Percentiles rank a stretch among this genome's conserved stretches.
These are phyloP conservation scores for Okamejei kenojei DNA, from an alignment of 2,797 vertebrate genomes.

Conservation along the genomic window DNA sequence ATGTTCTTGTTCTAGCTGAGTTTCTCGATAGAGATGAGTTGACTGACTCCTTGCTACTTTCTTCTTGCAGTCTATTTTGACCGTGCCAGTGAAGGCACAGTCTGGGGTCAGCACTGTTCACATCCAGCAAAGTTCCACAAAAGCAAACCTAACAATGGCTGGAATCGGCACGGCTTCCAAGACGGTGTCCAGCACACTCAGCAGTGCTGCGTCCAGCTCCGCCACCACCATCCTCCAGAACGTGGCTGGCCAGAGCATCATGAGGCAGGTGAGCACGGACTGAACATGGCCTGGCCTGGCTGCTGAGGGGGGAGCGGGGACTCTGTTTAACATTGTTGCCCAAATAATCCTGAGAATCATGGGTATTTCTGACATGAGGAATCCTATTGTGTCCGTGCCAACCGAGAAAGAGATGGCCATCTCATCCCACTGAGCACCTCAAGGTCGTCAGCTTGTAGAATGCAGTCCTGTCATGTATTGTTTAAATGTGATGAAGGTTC, in stretches of 20 bases:
- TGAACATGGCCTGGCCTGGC: not conserved
- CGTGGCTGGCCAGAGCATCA: conserved; percentile 73
- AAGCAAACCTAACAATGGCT: conserved; percentile 53
- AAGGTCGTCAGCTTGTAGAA: no score
- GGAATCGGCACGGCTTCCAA: conserved; percentile 69
- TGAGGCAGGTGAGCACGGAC: conserved; percentile 77
- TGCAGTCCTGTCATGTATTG: no score
- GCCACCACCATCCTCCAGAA: conserved; percentile 75
- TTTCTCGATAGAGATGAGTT: not conserved
- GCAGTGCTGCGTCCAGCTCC: conserved; percentile 56
- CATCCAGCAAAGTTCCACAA: conserved; percentile 55
- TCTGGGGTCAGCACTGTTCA: conserved; percentile 61
- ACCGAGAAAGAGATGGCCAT: no score
- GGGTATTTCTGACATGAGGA: no score
- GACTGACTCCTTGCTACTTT: conserved; percentile 32
- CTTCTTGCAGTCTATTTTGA: conserved; percentile 69
- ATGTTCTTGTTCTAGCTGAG: not conserved
- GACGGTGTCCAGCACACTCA: conserved; percentile 65
- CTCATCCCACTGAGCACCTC: no score
- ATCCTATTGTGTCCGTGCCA: no score
- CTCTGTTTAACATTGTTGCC: not conserved
- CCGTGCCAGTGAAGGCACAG: conserved; percentile 78
- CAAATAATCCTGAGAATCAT: no score
- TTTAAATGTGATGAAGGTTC: no score
- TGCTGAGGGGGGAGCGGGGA: not conserved